phyloP scores from a whole-genome alignment of 2,888 invertebrate species.

The Julus scandinavius region DNA sequence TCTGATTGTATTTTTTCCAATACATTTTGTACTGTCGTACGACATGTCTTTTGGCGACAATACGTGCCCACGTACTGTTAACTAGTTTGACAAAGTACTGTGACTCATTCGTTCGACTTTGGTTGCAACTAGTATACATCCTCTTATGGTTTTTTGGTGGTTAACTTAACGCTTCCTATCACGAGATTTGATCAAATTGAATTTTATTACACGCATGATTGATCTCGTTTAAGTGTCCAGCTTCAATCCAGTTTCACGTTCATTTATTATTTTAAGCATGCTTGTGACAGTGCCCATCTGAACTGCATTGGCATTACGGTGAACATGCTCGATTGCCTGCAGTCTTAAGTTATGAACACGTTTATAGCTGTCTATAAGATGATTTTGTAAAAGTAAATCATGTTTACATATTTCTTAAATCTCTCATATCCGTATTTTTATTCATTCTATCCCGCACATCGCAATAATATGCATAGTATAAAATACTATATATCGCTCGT shows the following conservation, averaged over 20 bases:
- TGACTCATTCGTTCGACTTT: not conserved
- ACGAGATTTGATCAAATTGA: not conserved
- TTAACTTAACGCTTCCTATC: not conserved
- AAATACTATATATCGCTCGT: too few relatives aligned
- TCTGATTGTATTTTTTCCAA: not conserved
- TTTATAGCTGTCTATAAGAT: not conserved
- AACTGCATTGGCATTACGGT: not conserved
- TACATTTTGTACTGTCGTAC: not conserved
- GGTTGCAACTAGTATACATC: not conserved
- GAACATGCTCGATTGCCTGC: not conserved
- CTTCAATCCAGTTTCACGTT: not conserved
- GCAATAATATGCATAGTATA: too few relatives aligned
- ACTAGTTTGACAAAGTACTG: not conserved
- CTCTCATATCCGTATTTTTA: too few relatives aligned
- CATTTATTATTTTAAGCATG: not conserved
- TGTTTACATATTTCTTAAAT: too few relatives aligned
- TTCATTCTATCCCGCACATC: too few relatives aligned
- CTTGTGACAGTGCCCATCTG: not conserved
- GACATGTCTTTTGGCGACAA: not conserved
- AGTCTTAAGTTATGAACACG: not conserved
- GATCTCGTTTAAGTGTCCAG: not conserved
- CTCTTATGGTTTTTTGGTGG: not conserved
- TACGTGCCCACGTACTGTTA: not conserved
- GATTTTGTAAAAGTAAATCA: not conserved
- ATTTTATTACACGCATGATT: constrained; percentile 5